Evolutionary conservation across 2,888 invertebrate genomes (phyloP).

Genomic region (Nebria salina): DNA sequence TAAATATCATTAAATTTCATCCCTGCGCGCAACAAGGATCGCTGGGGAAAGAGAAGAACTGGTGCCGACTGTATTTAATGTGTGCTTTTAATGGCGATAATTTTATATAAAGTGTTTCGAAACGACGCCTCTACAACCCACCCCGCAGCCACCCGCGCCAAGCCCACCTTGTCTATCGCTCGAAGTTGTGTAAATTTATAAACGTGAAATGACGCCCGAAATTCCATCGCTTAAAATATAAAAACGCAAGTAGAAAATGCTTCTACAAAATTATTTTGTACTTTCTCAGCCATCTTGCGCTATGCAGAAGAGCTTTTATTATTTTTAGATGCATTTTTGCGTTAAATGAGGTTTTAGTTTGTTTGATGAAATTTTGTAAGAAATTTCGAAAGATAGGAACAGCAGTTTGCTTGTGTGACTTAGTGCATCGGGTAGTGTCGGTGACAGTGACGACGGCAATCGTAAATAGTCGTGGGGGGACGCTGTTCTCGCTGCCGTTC

Average conservation of each 20-base stretch:
- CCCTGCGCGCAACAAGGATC: conserved; percentile 2
- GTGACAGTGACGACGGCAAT: too few relatives aligned
- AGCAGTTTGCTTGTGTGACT: too few relatives aligned
- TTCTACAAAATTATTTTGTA: not conserved
- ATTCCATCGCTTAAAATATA: not conserved
- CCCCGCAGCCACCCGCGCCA: not conserved
- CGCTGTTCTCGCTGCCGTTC: too few relatives aligned
- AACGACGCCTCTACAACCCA: conserved; percentile 27
- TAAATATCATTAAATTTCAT: conserved; percentile 32
- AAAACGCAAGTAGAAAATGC: not conserved
- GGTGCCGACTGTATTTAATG: conserved; percentile 37
- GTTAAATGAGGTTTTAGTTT: too few relatives aligned
- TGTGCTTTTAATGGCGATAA: conserved; percentile 43
- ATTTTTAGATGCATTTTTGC: too few relatives aligned
- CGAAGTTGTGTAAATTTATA: conserved; percentile 8
- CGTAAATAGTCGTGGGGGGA: too few relatives aligned
- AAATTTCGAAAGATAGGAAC: too few relatives aligned
- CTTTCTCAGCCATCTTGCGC: too few relatives aligned
- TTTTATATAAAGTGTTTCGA: conserved; percentile 44
- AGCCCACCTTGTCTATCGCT: conserved; percentile 1
- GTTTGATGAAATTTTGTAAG: too few relatives aligned
- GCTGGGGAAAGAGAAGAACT: not conserved
- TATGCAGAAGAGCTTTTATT: too few relatives aligned
- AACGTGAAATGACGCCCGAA: conserved; percentile 11
- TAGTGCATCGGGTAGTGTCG: too few relatives aligned